Evolutionary conservation across 2,888 invertebrate species (phyloP).

Genomic region (Escarpia spicata): DNA sequence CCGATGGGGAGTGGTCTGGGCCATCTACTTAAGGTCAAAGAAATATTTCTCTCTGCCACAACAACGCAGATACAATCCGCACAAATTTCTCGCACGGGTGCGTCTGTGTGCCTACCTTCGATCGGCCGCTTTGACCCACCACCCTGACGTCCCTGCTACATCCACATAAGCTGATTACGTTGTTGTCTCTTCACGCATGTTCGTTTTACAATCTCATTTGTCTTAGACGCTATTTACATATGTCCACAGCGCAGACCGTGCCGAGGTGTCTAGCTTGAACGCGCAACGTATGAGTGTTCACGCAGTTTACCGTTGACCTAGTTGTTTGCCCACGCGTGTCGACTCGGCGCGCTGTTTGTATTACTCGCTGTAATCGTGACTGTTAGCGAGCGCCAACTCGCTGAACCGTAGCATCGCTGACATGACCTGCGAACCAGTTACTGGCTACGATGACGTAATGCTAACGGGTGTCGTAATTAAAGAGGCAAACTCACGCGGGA

Average conservation of each 20-base stretch:
- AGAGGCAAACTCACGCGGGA: background rate
- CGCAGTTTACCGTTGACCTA: constrained; percentile 5
- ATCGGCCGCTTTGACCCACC: background rate
- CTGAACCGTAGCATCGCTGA: constrained; percentile 1
- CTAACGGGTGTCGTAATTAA: background rate
- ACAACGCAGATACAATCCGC: constrained; percentile 5
- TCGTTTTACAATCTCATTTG: constrained; percentile 10
- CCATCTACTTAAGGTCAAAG: background rate
- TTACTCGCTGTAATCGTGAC: background rate
- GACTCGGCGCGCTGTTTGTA: background rate
- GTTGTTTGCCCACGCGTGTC: background rate
- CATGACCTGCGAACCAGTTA: background rate
- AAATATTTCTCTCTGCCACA: background rate
- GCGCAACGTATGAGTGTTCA: constrained; percentile 5
- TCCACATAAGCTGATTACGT: background rate
- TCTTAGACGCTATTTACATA: background rate
- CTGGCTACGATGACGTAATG: background rate
- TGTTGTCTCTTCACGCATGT: background rate
- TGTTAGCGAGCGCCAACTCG: constrained; percentile 7
- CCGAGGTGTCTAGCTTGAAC: background rate
- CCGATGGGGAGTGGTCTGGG: background rate
- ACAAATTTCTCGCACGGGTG: background rate
- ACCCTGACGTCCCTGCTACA: background rate
- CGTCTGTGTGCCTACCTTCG: background rate
- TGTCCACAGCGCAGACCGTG: constrained; percentile 9